phyloP scores from a whole-genome alignment of 2,797 vertebrate genomes.

The Artibeus jamaicensis region DNA sequence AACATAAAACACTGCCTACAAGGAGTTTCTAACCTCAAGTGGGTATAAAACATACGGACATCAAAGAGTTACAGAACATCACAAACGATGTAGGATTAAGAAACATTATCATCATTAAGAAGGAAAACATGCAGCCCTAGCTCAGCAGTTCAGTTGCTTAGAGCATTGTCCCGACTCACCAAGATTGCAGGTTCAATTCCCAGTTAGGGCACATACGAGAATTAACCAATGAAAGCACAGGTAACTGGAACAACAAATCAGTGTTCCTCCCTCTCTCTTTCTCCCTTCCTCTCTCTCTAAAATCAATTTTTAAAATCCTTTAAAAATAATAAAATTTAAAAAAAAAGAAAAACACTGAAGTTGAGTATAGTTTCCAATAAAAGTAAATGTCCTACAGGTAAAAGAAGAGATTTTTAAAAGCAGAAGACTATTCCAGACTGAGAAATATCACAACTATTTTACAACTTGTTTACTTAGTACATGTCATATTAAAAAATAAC shows the following conservation, averaged over 20 bases:
- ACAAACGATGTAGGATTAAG: neutral
- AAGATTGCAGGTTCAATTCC: neutral
- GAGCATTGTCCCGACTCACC: neutral
- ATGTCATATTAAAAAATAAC: neutral
- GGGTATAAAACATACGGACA: neutral
- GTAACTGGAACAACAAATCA: neutral
- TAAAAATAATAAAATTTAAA: neutral
- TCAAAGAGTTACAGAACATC: neutral
- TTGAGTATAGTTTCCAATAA: neutral
- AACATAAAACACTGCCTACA: neutral
- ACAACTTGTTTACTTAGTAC: neutral
- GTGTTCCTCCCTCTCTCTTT: neutral
- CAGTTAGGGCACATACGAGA: neutral
- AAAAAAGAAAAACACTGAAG: neutral
- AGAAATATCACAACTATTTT: neutral
- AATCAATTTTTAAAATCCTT: neutral
- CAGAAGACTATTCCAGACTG: neutral
- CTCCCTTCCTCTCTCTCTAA: neutral
- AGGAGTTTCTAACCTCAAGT: neutral
- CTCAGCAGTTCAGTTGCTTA: no score
- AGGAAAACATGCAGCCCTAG: neutral
- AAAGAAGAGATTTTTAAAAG: neutral
- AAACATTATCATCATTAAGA: neutral
- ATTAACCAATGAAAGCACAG: neutral
- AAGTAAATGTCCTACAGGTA: neutral